These are phyloP conservation scores for Myiozetetes cayanensis DNA, from an alignment of 2,113 vertebrate genomes.

Conservation along the genomic window DNA sequence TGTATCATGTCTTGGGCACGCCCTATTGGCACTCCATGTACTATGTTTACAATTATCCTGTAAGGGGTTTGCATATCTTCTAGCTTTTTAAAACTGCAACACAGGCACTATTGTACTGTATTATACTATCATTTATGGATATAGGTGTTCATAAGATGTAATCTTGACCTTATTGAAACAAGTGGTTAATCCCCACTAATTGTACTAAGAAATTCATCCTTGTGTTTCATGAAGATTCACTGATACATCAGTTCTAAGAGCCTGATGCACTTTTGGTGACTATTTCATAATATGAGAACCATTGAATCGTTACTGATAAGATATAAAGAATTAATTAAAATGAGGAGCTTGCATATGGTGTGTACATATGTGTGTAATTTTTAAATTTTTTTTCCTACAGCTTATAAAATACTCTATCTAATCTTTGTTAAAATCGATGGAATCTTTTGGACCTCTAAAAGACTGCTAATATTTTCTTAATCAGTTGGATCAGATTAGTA, in stretches of 20 bases:
- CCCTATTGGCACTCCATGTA: too few relatives aligned
- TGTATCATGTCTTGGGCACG: not conserved
- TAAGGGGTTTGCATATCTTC: not conserved
- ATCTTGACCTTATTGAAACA: not conserved
- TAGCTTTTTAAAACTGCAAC: not conserved
- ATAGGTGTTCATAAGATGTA: not conserved
- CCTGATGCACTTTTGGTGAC: not conserved
- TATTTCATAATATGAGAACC: not conserved
- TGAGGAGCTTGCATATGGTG: not conserved
- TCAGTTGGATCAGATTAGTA: not conserved
- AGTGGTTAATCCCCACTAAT: not conserved
- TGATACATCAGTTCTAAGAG: not conserved
- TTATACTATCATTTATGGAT: not conserved
- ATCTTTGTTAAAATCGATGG: not conserved
- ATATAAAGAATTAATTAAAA: not conserved
- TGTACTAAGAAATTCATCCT: not conserved
- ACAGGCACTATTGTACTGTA: not conserved
- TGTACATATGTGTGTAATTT: not conserved
- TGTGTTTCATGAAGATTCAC: not conserved
- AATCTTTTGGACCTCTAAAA: not conserved
- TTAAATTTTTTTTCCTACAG: not conserved
- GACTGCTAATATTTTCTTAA: not conserved
- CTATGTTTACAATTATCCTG: not conserved
- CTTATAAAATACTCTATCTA: not conserved
- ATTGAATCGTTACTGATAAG: not conserved